Evolutionary conservation across 2,888 invertebrate genomes (phyloP).

Genomic region (Eupelmus urozonus): DNA sequence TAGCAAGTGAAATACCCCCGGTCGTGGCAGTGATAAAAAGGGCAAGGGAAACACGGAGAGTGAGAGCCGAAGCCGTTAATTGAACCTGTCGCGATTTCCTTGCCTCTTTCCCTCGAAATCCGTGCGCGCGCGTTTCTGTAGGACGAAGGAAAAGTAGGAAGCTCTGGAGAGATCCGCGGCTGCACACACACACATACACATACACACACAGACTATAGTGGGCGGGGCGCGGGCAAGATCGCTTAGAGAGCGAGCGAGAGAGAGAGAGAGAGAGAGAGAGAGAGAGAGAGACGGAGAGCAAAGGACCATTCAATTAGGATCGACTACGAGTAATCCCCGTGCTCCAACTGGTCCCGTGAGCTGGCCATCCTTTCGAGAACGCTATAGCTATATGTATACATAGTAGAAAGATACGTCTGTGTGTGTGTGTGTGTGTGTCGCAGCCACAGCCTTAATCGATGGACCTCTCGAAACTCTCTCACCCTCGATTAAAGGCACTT

Average conservation of each 20-base stretch:
- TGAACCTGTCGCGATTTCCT: conserved; percentile 52
- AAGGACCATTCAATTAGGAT: conserved; percentile 76
- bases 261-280: conserved; percentile 65
- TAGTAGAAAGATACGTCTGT: conserved; percentile 6
- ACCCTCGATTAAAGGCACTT: conserved; percentile 69
- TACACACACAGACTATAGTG: too few relatives aligned
- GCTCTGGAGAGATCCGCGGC: conserved; percentile 30
- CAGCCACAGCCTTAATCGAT: conserved; percentile 67
- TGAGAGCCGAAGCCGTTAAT: conserved; percentile 49
- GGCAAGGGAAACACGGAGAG: background rate
- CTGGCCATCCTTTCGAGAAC: conserved; percentile 9
- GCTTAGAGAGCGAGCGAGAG: conserved; percentile 69
- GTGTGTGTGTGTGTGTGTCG: conserved; percentile 15
- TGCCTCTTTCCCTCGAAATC: conserved; percentile 13
- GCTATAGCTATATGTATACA: background rate
- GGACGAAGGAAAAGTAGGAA: conserved; percentile 38
- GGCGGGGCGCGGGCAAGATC: conserved; percentile 69
- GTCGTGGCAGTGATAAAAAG: background rate
- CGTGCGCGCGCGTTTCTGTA: background rate
- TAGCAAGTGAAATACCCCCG: background rate
- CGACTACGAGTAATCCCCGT: conserved; percentile 73
- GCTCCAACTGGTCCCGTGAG: conserved; percentile 68
- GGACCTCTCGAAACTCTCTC: conserved; percentile 65
- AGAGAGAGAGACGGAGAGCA: conserved; percentile 61
- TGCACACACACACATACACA: too few relatives aligned